Conservation (phyloP, 2,113 vertebrate genomes). For the Gadus chalcogrammus region DNA sequence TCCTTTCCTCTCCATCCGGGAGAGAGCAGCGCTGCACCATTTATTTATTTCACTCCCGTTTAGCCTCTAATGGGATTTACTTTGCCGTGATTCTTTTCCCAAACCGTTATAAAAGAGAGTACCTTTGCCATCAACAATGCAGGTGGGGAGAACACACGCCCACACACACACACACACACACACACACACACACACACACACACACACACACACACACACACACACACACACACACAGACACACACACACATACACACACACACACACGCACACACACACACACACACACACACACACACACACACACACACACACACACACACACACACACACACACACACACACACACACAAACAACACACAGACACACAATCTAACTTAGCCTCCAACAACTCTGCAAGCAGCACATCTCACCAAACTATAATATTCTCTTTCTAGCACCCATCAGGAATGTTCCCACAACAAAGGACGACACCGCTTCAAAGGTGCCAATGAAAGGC, state of each 20-base stretch:
- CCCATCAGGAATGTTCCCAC: conserved; percentile 7
- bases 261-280: not conserved
- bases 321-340: conserved; percentile 43
- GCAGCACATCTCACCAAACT: conserved; percentile 15
- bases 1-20: conserved; percentile 23
- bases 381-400: not conserved
- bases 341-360: not conserved
- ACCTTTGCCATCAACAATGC: conserved; percentile 49
- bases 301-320: too few relatives aligned
- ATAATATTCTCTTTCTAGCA: conserved; percentile 9
- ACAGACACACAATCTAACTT: conserved; percentile 33
- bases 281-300: conserved; percentile 30
- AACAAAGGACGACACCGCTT: not conserved
- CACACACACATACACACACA: conserved; percentile 43
- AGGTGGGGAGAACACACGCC: conserved; percentile 49
- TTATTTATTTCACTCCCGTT: conserved; percentile 52
- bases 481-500: too few relatives aligned
- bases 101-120: conserved; percentile 55
- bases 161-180: not conserved
- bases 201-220: not conserved
- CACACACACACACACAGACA: conserved; percentile 39
- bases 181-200: not conserved
- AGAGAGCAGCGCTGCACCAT: conserved; percentile 32
- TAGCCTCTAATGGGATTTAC: conserved; percentile 64
- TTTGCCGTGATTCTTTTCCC: conserved; percentile 48